Base-by-base conservation (phyloP, 2,888 invertebrate species). In the Pyrocoelia pectoralis region DNA sequence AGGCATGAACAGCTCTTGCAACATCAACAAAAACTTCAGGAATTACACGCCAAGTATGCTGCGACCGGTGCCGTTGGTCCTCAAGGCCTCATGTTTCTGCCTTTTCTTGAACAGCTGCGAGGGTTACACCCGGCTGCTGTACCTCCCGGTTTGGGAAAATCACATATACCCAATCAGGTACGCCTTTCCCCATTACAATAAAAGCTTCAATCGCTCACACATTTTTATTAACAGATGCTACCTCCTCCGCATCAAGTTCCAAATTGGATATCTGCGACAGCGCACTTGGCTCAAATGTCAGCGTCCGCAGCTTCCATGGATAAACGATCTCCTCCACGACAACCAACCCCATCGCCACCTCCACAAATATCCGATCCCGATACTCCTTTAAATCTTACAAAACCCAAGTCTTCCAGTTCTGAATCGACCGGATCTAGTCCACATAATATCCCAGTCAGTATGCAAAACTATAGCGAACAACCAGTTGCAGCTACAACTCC, bases 361-460 rank as follows among this genome's bases (percentile, higher is more conserved):
- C 77, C 79, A 10, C 76, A 78, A 38, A 72, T 75, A 50, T 73
- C 76, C 14, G 91, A 92, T 80, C 88, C 91, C 0, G 95, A 95
- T 78, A 88, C 93, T 1, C 96, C 96, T 1, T 84, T 97, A 43
- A 96, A 96, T 82, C 87, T 96, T 55, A 91, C 91, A 75, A 96
- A 95, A 82, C 95, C 95, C 60, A 91, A 94, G 74, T 80, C 84
- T 70, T 70, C 80, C 71, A 81, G 82, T 64, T 80, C 82, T 56
- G 84, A 85, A 10, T 88, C 88, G 2, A 79, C 87, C 6, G 82
- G 84, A 6, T 84, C 84, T 46, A 83, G 83, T 72, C 84, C 84
- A 17, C 84, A 83, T 56, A 81, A 74, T 68, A 76, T 77, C 13
- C 78, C 80, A 1, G 70, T 74, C 72, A 72, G 80, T 72, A 69